Base-by-base conservation (phyloP, 2,113 vertebrate species). In the Corynorhinus townsendii region DNA sequence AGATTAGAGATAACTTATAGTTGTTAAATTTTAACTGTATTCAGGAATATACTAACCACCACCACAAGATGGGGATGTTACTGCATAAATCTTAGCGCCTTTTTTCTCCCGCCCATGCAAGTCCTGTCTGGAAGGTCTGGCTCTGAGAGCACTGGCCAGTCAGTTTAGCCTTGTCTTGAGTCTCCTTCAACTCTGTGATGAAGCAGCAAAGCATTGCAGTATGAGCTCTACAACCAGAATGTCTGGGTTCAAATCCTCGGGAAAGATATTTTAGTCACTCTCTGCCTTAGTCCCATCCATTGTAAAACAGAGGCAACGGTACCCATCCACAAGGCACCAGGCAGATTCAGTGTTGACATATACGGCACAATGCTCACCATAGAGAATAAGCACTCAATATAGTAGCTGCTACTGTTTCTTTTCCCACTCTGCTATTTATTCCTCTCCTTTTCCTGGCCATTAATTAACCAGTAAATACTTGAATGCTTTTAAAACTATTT, bases 61-160 rank as follows among this genome's bases (percentile, higher is more conserved):
- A 80, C 95, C 97, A 96, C 90, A 89, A 97, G 97, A 93, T 96
- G 97, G 95, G 75, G 96, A 56, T 95, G 64, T 96, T 86, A 52
- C 87, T 83, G 35, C 54, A 91, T 35, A 76, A 87, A 77, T 62
- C 35, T 49, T 73, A 86, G 12, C 35, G 45, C 6, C 4, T 43
- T 81, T 75, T 81, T 45, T 20, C 30, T 91, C 24, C 8, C 2
- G 26, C 2, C 82, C 15, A 20, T 4, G 26, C 11, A 81, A 81
- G 4, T 73, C 76, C 35, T 45, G 11, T 49, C n/a, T 87, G 22
- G 64, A 54, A 47, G 54, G 38, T 76, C 68, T 68, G 43, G 45
- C 47, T 82, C 49, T 79, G 43, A 87, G 35, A 82, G 9, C 45
- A 43, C 33, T 38, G 30, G 35, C 59, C 59, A 20, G n/a, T 45